A percentile compares a stretch with the other conserved stretches of the same genome.
Conservation (phyloP, 2,113 vertebrate species). For the Sebastes schlegelii region DNA sequence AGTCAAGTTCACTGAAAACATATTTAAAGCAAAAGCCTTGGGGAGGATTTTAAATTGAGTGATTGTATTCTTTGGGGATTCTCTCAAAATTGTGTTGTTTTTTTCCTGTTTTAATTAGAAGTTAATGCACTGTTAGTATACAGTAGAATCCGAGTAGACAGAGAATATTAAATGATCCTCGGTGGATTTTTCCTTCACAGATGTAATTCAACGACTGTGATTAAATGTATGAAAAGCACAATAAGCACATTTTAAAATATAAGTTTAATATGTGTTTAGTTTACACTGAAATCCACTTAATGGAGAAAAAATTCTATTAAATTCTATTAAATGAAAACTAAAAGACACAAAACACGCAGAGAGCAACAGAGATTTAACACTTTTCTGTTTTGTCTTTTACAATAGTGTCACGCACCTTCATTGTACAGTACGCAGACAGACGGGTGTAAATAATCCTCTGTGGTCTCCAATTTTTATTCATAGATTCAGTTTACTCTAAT, state of each 20-base stretch:
- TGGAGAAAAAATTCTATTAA: not conserved
- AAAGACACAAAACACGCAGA: not conserved
- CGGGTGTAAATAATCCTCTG: slow-evolving; percentile 71
- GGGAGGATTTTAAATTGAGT: slow-evolving; percentile 38
- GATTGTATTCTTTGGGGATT: slow-evolving; percentile 40
- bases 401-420: slow-evolving; percentile 19
- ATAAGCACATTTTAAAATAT: not conserved
- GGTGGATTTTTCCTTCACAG: slow-evolving; percentile 4
- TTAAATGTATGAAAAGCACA: not conserved
- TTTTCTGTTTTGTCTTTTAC: slow-evolving; percentile 25
- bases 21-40: slow-evolving; percentile 30
- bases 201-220: not conserved
- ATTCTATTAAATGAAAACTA: slow-evolving; percentile 3
- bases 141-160: slow-evolving; percentile 6
- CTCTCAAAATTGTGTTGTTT: slow-evolving; percentile 4
- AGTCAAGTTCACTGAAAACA: slow-evolving; percentile 27
- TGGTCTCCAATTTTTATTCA: slow-evolving; percentile 73
- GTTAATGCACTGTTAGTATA: slow-evolving; percentile 21
- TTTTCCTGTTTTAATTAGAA: slow-evolving; percentile 37
- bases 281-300: not conserved
- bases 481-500: slow-evolving; percentile 73
- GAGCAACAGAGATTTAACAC: slow-evolving; percentile 4
- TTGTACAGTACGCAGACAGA: slow-evolving; percentile 59
- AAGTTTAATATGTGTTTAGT: not conserved
- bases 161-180: slow-evolving; percentile 6